Evolutionary conservation across 2,888 invertebrate genomes (phyloP).

Genomic region (Epinotia ramella): DNA sequence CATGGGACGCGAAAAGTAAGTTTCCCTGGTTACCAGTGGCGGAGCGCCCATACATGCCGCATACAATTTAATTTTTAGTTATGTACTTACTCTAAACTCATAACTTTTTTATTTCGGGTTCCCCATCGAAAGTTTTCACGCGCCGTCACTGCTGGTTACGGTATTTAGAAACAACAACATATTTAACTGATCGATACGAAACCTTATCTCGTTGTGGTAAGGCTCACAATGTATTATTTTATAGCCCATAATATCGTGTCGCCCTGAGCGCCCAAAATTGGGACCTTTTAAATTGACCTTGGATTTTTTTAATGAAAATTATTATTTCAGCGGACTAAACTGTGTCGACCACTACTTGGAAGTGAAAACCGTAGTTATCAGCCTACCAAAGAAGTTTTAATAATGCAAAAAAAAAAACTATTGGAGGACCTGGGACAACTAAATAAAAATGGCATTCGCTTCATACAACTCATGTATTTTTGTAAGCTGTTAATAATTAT

Average conservation of each 20-base stretch:
- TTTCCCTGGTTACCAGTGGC: slow-evolving; percentile 28
- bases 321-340: slow-evolving; percentile 86
- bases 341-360: slow-evolving; percentile 90
- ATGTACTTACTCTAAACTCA: too few relatives aligned
- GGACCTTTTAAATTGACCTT: too few relatives aligned
- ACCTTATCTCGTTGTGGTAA: background rate
- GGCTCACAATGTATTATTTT: background rate
- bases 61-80: too few relatives aligned
- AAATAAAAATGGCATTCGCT: too few relatives aligned
- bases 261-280: background rate
- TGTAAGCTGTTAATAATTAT: too few relatives aligned
- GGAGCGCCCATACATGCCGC: too few relatives aligned
- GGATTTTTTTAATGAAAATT: background rate
- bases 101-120: too few relatives aligned
- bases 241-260: background rate
- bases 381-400: slow-evolving; percentile 65
- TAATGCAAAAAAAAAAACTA: background rate
- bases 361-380: slow-evolving; percentile 88
- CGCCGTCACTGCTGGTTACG: background rate
- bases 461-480: too few relatives aligned
- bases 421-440: too few relatives aligned
- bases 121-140: too few relatives aligned
- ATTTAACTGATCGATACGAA: too few relatives aligned
- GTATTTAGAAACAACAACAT: too few relatives aligned
- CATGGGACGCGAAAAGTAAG: slow-evolving; percentile 84